Evolutionary conservation across 2,113 vertebrate species (phyloP), one percentile per base, ranked within the genome.

Genomic region (Pan paniscus): DNA sequence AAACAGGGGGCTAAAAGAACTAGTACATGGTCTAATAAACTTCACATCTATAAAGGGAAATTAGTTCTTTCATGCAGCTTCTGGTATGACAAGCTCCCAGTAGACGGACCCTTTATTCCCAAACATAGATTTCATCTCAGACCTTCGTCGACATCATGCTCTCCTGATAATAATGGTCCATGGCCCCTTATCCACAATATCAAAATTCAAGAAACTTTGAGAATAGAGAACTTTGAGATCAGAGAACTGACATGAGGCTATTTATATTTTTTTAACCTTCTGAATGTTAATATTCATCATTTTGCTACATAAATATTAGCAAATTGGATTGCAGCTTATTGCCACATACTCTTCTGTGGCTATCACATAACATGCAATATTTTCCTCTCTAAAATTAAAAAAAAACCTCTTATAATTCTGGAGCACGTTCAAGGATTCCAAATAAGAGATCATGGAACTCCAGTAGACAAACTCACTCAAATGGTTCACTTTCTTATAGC

Each of bases 361-460:
- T 72, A n/a, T 88, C 64, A 78, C 16, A 46, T 8, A 8, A 81
- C 38, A 35, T 84, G 40, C 20, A 48, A 81, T 40, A 84, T 57
- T 89, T 46, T 61, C 30, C 40, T 86, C 90, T 81, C 46, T 50
- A 79, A 89, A 89, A 75, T 25, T 48, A 23, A 40, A 72, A 40
- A 93, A 92, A 92, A 75, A 61, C 25, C 27, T 79, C 43, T 83
- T 80, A 13, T n/a, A 68, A 92, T 50, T 92, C 48, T 73, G 92
- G 55, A 89, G 50, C 40, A 86, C 40, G 50, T 23, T 52, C 17
- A 80, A 86, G 46, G 12, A 17, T 96, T 89, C 67, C 68, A 35
- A 89, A 57, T 85, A 83, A 80, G 14, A 89, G 5, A 73, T 14
- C 55, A 68, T 43, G 23, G 32, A 81, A 85, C 57, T 81, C 40